phyloP scores from a whole-genome alignment of 2,888 invertebrate genomes.

The Eristalis tenax region DNA sequence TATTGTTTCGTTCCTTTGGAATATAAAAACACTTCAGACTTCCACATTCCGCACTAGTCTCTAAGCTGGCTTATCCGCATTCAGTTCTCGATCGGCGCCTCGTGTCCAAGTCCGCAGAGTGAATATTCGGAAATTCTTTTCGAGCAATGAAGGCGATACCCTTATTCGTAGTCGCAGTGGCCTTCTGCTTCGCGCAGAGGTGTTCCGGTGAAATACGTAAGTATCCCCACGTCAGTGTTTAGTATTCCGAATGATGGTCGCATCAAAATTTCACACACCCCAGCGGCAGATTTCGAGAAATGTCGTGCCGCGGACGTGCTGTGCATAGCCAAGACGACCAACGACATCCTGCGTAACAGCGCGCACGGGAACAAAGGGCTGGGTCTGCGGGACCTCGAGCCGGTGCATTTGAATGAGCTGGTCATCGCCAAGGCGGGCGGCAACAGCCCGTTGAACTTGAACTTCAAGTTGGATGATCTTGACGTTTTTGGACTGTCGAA shows the following conservation, averaged over 20 bases:
- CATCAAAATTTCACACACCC: slow-evolving; percentile 10
- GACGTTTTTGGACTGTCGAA: slow-evolving; percentile 74
- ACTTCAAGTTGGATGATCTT: slow-evolving; percentile 73
- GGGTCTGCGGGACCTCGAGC: slow-evolving; percentile 73
- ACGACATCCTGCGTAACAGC: slow-evolving; percentile 73
- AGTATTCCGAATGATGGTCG: not conserved
- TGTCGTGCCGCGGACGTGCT: slow-evolving; percentile 74
- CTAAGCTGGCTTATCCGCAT: not conserved
- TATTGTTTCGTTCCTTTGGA: not conserved
- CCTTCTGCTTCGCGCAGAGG: not conserved
- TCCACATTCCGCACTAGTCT: not conserved
- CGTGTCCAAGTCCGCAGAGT: not conserved
- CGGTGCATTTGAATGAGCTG: slow-evolving; percentile 71
- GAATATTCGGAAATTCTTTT: not conserved
- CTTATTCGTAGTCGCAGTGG: not conserved
- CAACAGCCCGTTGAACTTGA: slow-evolving; percentile 73
- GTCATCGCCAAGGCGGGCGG: slow-evolving; percentile 69
- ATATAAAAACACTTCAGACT: not conserved
- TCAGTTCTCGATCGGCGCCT: slow-evolving; percentile 1
- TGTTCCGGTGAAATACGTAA: slow-evolving; percentile 42
- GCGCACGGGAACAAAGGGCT: slow-evolving; percentile 74
- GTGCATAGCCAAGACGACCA: slow-evolving; percentile 74
- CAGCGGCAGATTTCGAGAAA: slow-evolving; percentile 74
- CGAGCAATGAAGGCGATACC: not conserved
- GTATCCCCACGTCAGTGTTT: not conserved